phyloP scores from a whole-genome alignment of 2,797 vertebrate species.

The Eurystomus glaucurus region DNA sequence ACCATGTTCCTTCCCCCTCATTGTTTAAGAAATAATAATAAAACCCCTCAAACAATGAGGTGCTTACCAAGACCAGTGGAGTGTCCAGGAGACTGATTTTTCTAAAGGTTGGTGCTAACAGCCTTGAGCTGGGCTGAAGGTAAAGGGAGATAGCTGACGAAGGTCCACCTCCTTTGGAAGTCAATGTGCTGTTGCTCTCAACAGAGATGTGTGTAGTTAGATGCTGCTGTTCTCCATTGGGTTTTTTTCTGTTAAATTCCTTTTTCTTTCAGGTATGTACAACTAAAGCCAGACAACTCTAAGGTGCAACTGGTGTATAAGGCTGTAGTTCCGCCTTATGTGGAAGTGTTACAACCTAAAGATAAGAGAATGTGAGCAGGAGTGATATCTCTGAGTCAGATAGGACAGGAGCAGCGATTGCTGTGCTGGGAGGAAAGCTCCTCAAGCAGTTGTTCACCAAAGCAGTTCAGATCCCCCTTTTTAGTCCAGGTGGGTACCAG shows the following conservation, averaged over 20 bases:
- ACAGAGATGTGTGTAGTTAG: background rate
- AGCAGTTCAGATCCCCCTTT: background rate
- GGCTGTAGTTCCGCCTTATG: background rate
- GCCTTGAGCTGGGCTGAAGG: background rate
- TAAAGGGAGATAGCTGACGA: background rate
- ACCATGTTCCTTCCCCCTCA: rapidly evolving
- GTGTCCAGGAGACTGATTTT: background rate
- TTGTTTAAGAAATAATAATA: background rate
- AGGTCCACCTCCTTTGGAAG: background rate
- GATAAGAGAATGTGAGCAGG: background rate
- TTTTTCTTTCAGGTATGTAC: background rate
- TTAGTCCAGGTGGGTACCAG: background rate
- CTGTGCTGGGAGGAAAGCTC: background rate
- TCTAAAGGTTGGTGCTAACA: background rate
- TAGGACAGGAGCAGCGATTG: background rate
- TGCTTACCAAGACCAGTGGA: background rate
- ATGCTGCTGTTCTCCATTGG: background rate
- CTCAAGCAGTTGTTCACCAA: background rate
- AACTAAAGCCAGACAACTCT: background rate
- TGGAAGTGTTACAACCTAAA: background rate
- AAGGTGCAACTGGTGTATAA: background rate
- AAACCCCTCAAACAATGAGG: background rate
- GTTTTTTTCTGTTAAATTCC: background rate
- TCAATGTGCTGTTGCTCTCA: background rate
- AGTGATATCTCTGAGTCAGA: background rate